These are phyloP conservation scores for Styela plicata DNA, from an alignment of 23 tunicate genomes.

Conservation along the genomic window DNA sequence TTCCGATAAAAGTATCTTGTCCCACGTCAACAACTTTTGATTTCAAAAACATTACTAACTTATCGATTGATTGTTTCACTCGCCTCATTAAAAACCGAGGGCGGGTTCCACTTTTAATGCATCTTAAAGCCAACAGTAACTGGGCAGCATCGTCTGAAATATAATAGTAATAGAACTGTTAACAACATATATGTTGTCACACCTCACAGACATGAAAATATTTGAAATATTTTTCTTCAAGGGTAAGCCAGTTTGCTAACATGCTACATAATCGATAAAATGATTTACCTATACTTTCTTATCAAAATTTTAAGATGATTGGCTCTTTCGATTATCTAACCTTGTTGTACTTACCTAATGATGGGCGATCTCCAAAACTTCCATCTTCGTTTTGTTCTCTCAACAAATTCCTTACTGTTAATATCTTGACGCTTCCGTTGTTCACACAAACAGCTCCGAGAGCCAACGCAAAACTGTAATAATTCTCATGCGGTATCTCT, in stretches of 20 bases:
- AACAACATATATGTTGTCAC: no score
- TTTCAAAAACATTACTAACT: not conserved
- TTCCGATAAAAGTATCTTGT: not conserved
- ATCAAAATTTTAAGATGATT: no score
- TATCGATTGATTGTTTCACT: not conserved
- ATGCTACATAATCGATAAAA: no score
- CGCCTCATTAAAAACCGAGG: not conserved
- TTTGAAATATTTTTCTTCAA: no score
- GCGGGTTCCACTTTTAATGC: not conserved
- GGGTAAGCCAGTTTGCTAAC: no score
- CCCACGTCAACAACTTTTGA: not conserved
- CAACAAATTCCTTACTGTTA: not conserved
- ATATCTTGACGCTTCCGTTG: not conserved
- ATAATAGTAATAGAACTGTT: no score
- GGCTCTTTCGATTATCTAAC: no score
- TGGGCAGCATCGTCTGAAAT: not conserved
- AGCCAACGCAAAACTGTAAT: slow-evolving; percentile 7
- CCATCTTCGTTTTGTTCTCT: not conserved
- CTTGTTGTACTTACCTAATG: slow-evolving; percentile 3
- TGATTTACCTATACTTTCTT: no score
- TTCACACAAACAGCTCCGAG: slow-evolving; percentile 7
- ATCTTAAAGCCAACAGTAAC: not conserved
- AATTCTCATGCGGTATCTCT: not conserved
- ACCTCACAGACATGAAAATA: no score
- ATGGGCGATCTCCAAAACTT: not conserved